Evolutionary conservation across 2,888 invertebrate species (phyloP), one percentile per base, ranked within the genome.

Genomic region (Mythimna lalbum): DNA sequence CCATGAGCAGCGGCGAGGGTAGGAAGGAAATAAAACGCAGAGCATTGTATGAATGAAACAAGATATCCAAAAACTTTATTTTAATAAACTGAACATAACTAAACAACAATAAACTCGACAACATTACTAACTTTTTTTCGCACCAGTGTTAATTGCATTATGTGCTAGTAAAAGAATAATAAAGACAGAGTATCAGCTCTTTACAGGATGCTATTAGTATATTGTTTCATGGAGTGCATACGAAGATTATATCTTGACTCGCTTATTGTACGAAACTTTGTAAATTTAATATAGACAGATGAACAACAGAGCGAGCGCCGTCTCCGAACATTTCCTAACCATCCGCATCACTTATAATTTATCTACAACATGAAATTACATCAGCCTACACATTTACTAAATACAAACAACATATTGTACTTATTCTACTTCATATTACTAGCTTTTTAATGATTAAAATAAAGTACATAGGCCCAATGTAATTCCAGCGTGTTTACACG

Each of bases 51-150:
- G 66, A 86, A 86, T 83, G 56, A 88, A 85, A 88, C 80, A 70
- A 77, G n/a, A 74, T 75, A 63, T 83, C 63, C 31, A 78, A 88
- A 84, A 81, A 78, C 61, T 86, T 86, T 86, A 88, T 84, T 86
- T 78, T 82, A 76, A 77, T 79, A 75, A 86, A 84, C 49, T 78
- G 69, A 85, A 79, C 75, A 79, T 81, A 86, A 74, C 56, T 57
- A 76, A 74, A 84, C 72, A 86, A 83, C 71, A 79, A 76, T 64
- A 80, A 78, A 76, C 57, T 70, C 68, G 63, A 74, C 73, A 67
- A 61, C 56, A 53, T 60, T 21, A 53, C 59, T 81, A 53, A 57
- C 9, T 36, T 63, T 27, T 23, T n/a, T 33, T 49, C 49, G 31
- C 71, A 60, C 66, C 78, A 82, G 62, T 67, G 57, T 47, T 66